Conservation (phyloP, 1,140 invertebrate species). For the Dolichoris vasculosae region DNA sequence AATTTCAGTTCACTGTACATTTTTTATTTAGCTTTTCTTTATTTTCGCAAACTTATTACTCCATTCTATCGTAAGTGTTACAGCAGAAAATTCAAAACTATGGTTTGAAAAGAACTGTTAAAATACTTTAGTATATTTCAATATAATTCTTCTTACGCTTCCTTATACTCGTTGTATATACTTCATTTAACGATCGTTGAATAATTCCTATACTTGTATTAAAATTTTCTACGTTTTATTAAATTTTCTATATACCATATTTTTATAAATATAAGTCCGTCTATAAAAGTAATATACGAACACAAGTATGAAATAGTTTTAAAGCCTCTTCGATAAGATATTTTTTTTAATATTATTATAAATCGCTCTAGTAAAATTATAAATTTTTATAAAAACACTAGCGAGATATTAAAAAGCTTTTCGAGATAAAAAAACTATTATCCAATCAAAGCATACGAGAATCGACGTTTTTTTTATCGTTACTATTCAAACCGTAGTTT, state of each 20-base stretch:
- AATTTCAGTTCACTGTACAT: not conserved
- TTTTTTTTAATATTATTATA: not conserved
- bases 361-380: not conserved
- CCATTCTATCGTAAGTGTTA: not conserved
- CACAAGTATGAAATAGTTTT: not conserved
- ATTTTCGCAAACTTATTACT: not conserved
- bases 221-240: not conserved
- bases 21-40: not conserved
- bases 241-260: not conserved
- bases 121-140: not conserved
- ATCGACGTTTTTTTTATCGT: not conserved
- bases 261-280: not conserved
- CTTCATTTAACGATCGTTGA: not conserved
- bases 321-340: not conserved
- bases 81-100: conserved; percentile 13
- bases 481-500: conserved; percentile 4
- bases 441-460: not conserved
- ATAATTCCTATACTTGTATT: not conserved
- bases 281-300: not conserved
- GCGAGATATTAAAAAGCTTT: not conserved
- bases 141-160: not conserved
- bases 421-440: not conserved
- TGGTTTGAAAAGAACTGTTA: conserved; percentile 5
- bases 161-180: not conserved
- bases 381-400: not conserved